A percentile compares a stretch with the other conserved stretches of the same genome.
These are phyloP conservation scores for Hydropsyche tenuis DNA, from an alignment of 1,140 invertebrate genomes.

Conservation along the genomic window DNA sequence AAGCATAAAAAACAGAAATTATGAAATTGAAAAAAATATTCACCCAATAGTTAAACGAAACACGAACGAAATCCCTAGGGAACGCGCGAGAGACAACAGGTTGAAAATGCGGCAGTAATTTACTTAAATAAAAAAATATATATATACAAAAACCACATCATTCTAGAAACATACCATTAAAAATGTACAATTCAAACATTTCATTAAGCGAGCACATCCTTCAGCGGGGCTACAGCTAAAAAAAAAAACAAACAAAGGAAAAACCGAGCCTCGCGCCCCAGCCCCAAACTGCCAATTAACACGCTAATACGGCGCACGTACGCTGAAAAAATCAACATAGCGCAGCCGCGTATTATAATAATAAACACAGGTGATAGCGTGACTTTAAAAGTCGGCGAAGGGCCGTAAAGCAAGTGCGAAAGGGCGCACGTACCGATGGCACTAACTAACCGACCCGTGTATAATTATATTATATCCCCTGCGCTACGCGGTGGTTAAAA, in stretches of 20 bases:
- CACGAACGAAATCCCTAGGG: too few species aligned
- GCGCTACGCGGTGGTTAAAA: too few species aligned
- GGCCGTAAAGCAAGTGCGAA: constrained; percentile 44
- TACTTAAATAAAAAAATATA: too few species aligned
- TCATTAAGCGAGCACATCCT: constrained; percentile 4
- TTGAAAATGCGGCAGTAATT: too few species aligned
- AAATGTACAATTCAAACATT: neutral
- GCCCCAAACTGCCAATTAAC: constrained; percentile 43
- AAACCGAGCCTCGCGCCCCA: neutral
- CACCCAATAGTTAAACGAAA: too few species aligned
- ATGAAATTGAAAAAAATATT: too few species aligned
- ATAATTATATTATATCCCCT: too few species aligned
- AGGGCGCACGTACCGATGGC: constrained; percentile 3
- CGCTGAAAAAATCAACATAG: neutral
- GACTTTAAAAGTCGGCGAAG: constrained; percentile 41
- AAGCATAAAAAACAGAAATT: too few species aligned
- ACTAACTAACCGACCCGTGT: neutral
- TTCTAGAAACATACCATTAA: too few species aligned
- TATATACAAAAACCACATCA: too few species aligned
- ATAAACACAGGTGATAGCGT: constrained; percentile 36
- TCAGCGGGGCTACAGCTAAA: neutral
- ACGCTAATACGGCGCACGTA: constrained; percentile 35
- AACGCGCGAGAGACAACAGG: too few species aligned
- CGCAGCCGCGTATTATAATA: neutral
- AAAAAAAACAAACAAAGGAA: neutral